phyloP scores from a whole-genome alignment of 2,797 vertebrate species.

The Nyctalus aviator region DNA sequence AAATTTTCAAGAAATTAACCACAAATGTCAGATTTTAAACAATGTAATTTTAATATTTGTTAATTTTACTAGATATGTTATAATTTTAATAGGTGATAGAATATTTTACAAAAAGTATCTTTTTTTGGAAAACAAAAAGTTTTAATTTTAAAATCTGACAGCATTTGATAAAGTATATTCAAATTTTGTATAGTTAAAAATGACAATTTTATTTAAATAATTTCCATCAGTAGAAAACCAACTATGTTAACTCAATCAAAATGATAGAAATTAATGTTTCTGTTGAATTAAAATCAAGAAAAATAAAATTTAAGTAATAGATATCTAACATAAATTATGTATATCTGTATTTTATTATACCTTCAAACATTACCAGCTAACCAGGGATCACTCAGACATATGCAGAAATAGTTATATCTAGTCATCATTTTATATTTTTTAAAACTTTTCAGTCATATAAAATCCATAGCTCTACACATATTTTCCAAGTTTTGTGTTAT shows the following conservation, averaged over 20 bases:
- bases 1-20: slow-evolving; percentile 16
- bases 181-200: slow-evolving; percentile 5
- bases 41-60: not conserved
- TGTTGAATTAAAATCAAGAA: slow-evolving; percentile 23
- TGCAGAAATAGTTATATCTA: not conserved
- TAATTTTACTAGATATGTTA: slow-evolving; percentile 5
- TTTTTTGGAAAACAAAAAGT: not conserved
- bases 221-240: not conserved
- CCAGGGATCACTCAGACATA: not conserved
- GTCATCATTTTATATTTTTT: slow-evolving; percentile 11
- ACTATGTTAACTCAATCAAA: not conserved
- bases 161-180: slow-evolving; percentile 7
- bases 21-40: not conserved
- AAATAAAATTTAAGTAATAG: slow-evolving; percentile 14
- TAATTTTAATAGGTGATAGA: not conserved
- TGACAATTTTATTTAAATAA: slow-evolving; percentile 40
- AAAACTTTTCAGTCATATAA: not conserved
- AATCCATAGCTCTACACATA: not conserved
- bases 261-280: slow-evolving; percentile 5
- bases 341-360: not conserved
- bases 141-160: slow-evolving; percentile 46
- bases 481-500: slow-evolving; percentile 49
- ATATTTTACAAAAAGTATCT: slow-evolving; percentile 29
- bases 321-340: not conserved
- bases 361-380: not conserved